Evolutionary conservation across 2,888 invertebrate genomes (phyloP).

Genomic region (Leptopilina drosophilae): DNA sequence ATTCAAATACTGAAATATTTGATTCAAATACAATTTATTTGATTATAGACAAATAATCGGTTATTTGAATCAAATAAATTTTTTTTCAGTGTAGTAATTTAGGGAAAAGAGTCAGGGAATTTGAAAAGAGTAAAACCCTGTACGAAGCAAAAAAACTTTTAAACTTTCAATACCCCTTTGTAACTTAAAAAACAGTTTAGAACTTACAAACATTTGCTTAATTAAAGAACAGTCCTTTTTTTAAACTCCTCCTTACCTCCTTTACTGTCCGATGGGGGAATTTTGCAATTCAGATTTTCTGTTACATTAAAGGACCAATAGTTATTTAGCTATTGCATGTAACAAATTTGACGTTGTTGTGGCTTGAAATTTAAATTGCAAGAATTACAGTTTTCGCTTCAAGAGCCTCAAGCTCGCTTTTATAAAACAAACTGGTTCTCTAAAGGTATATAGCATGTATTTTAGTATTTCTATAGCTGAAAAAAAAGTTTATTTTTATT

Average conservation of each 20-base stretch:
- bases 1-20: too few species aligned
- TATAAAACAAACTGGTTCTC: conserved; percentile 12
- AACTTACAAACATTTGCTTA: background rate
- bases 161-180: too few species aligned
- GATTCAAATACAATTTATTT: too few species aligned
- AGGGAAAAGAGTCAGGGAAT: too few species aligned
- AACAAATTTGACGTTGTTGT: background rate
- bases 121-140: too few species aligned
- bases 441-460: background rate
- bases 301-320: background rate
- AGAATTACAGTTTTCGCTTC: conserved; percentile 6
- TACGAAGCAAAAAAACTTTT: too few species aligned
- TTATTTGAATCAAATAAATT: too few species aligned
- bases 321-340: conserved; percentile 12
- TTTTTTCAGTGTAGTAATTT: too few species aligned
- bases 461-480: background rate
- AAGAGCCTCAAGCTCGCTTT: conserved; percentile 9
- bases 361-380: conserved; percentile 14
- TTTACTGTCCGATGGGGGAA: background rate
- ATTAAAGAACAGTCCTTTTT: background rate
- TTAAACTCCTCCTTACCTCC: background rate
- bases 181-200: background rate
- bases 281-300: conserved; percentile 4
- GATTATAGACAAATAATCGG: too few species aligned
- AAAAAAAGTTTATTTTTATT: background rate